Base-by-base conservation (phyloP, 2,888 invertebrate genomes). In the Colletes collaris region DNA sequence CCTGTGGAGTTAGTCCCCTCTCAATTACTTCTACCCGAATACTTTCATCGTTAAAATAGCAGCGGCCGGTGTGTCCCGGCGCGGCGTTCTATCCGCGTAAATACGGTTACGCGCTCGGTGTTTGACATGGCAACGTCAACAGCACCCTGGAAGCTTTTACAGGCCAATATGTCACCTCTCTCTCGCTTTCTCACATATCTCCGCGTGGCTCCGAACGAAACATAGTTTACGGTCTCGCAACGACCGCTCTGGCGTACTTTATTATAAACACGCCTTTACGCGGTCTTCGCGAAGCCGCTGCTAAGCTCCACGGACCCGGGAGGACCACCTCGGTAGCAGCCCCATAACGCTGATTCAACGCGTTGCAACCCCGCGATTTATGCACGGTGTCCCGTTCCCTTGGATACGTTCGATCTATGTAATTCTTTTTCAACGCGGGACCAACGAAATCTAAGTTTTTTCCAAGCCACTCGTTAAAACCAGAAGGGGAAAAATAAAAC, bases 111-210 rank as follows among this genome's bases (percentile, higher is more conserved):
- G 78, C 76, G 82, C 44, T 46, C 40, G 55, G 55, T 85, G 83
- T 86, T 86, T 86, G 86, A 82, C 85, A 72, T 62, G 76, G 77
- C 71, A 72, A 81, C 77, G 82, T 86, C 80, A 80, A 70, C 80
- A 69, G 65, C 66, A 52, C 27, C 53, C 56, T 58, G 63, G 56
- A 67, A 67, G 76, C 76, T 63, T 78, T 81, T 79, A 76, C 83
- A 71, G 71, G 65, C 71, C 75, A 69, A 80, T 78, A 81, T 75
- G 83, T 80, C 83, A 77, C 68, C 71, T 75, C 70, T 62, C 70
- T 68, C 71, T 62, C 58, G 66, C 49, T 76, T 59, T 74, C 74
- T 70, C 76, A 13, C 78, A 52, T 72, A 67, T 76, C 72, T 81
- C 66, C 55, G n/a, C 46, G 63, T 13, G 60, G 56, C 59, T 35